A percentile compares a stretch with the other conserved stretches of the same genome.
phyloP scores from a whole-genome alignment of 2,797 vertebrate species.

The Threskiornis aethiopicus region DNA sequence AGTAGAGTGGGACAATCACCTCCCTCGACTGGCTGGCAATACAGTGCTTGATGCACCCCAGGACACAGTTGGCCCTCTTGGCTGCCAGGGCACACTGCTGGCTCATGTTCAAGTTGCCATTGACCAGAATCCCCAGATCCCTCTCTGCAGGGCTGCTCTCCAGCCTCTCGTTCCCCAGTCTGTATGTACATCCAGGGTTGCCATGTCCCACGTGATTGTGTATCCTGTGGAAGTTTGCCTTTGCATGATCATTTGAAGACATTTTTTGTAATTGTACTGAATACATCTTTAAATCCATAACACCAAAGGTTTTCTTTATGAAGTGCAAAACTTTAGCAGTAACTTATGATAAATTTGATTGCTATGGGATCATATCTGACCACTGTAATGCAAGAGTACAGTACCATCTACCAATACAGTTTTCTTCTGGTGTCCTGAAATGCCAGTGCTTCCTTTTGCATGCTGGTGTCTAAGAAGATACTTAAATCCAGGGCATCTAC shows the following conservation, averaged over 20 bases:
- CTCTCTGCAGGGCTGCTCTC: too few relatives aligned
- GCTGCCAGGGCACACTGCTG: too few relatives aligned
- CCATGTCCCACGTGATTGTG: too few relatives aligned
- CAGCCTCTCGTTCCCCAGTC: too few relatives aligned
- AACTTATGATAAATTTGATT: background rate
- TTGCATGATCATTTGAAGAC: background rate
- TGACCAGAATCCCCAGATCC: too few relatives aligned
- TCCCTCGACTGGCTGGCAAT: too few relatives aligned
- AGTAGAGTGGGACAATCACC: too few relatives aligned
- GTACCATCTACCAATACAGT: background rate
- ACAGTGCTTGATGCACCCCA: too few relatives aligned
- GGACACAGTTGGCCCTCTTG: too few relatives aligned
- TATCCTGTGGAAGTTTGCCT: background rate
- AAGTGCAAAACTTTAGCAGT: background rate
- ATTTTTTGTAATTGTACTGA: background rate
- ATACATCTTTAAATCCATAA: background rate
- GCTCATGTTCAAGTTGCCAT: too few relatives aligned
- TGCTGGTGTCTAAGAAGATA: background rate
- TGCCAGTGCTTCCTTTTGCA: background rate
- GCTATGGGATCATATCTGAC: background rate
- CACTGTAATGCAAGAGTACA: background rate
- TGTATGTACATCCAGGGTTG: too few relatives aligned
- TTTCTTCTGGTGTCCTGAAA: background rate
- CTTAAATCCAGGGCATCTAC: background rate
- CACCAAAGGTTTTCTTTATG: background rate